Base-by-base conservation (phyloP, 2,113 vertebrate species). In the Lepidothrix coronata region DNA sequence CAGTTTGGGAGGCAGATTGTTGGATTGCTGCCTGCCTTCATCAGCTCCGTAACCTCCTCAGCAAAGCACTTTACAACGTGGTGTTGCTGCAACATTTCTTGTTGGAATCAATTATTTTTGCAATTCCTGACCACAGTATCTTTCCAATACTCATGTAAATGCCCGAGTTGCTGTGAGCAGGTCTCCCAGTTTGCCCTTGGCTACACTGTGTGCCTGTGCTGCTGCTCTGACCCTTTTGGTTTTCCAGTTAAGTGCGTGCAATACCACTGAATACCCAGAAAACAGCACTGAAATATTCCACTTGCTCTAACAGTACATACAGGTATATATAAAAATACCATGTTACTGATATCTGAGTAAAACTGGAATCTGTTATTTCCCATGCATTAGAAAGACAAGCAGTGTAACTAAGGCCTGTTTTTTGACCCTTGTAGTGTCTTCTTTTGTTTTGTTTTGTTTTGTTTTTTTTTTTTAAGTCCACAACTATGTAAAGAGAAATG, bases 401-500 rank as follows among this genome's bases (percentile, higher is more conserved):
- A 74, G 18, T 48, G 58, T 78, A 68, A 17, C 31, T 46, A 78
- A 48, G 33, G 43, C 14, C 4, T 54, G 7, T 88, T 90, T 82
- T 57, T 58, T 85, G 70, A 21, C 51, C 55, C 25, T 77, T 77
- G 41, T 46, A 65, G 4, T 6, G 1, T 81, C 22, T 52, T 41
- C 39, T 41, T 41, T 13, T 41, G 11, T 41, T 22, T 51, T 52
- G 5, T 52, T 52, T 52, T 39, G 37, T 37, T 37, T 37, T 37
- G 37, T 37, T 37, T 37, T 48, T 49, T 27, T 46, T 46, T 46
- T 51, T 49, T 15, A 51, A 52, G 28, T 24, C 0, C 3, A 86
- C 83, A 78, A 62, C 33, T 78, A 11, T 8, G 2, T 95, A 93
- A 96, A 94, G 58, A 79, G 94, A 95, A 97, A 76, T 5, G 61